Percentiles rank a stretch among this genome's conserved stretches.
Evolutionary conservation across 1,140 invertebrate species (phyloP).

Genomic region (Probaryconus sp.): DNA sequence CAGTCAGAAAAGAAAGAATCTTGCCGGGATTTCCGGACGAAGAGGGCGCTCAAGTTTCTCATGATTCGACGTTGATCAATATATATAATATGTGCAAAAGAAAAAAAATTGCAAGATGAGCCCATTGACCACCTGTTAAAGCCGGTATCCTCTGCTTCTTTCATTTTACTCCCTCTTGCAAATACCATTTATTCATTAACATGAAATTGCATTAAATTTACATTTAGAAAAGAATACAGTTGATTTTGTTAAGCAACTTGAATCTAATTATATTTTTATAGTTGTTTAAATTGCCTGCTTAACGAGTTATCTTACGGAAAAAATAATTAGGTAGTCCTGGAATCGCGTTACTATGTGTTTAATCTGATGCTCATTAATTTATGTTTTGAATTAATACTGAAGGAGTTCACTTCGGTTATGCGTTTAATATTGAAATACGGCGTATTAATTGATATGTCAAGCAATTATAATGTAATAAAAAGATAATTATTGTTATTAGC

Average conservation of each 20-base stretch:
- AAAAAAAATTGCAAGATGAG: slow-evolving; percentile 18
- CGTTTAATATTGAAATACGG: slow-evolving; percentile 37
- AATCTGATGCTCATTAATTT: slow-evolving; percentile 39
- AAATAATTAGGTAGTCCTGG: slow-evolving; percentile 33
- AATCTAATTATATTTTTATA: slow-evolving; percentile 46
- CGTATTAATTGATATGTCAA: slow-evolving; percentile 33
- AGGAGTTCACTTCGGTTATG: slow-evolving; percentile 33
- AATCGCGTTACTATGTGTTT: slow-evolving; percentile 10
- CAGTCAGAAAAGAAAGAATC: neutral
- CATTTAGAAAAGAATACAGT: neutral
- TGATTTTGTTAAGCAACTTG: slow-evolving; percentile 11
- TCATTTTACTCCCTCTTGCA: slow-evolving; percentile 12
- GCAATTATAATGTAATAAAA: slow-evolving; percentile 26
- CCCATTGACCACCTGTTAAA: slow-evolving; percentile 59
- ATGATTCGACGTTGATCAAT: slow-evolving; percentile 25
- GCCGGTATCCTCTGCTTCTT: neutral
- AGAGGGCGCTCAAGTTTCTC: slow-evolving; percentile 10
- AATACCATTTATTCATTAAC: slow-evolving; percentile 34
- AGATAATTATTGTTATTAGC: too few relatives aligned
- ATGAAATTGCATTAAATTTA: slow-evolving; percentile 37
- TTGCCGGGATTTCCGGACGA: slow-evolving; percentile 38
- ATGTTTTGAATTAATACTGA: slow-evolving; percentile 3
- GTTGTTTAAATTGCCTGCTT: slow-evolving; percentile 30
- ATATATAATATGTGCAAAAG: too few relatives aligned
- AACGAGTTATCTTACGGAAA: slow-evolving; percentile 8